Evolutionary conservation across 2,888 invertebrate species (phyloP).

Genomic region (Xestia rhomboidea): DNA sequence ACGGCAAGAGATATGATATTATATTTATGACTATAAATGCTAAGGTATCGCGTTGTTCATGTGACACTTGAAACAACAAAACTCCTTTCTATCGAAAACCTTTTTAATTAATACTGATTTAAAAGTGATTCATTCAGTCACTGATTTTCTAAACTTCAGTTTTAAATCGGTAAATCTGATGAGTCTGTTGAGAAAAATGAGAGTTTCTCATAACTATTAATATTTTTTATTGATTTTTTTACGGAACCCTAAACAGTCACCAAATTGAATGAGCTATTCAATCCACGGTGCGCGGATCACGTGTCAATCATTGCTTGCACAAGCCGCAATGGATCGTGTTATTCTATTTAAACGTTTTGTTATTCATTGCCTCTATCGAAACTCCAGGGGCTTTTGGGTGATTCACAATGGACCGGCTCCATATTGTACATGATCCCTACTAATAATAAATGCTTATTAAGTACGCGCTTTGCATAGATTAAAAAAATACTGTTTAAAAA

Average conservation of each 20-base stretch:
- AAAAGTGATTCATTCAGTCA: too few relatives aligned
- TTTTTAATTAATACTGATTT: neutral
- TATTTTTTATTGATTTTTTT: neutral
- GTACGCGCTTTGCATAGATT: constrained; percentile 63
- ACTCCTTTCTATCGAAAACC: neutral
- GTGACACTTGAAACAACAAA: neutral
- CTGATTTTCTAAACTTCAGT: neutral
- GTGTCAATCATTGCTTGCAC: constrained; percentile 88
- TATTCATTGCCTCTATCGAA: constrained; percentile 88
- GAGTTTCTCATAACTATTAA: neutral
- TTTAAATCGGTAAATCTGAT: neutral
- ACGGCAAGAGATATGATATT: neutral
- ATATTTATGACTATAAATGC: neutral
- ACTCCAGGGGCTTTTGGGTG: constrained; percentile 79
- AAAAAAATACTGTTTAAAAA: constrained; percentile 39
- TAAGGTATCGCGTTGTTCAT: neutral
- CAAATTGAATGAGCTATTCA: constrained; percentile 81
- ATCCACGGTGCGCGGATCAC: constrained; percentile 83
- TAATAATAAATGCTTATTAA: constrained; percentile 74
- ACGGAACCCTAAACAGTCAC: constrained; percentile 63
- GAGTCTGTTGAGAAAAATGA: neutral
- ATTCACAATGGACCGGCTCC: constrained; percentile 76
- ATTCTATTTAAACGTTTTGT: constrained; percentile 86
- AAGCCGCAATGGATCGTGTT: constrained; percentile 85
- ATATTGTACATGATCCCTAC: constrained; percentile 78